Evolutionary conservation across 2,113 vertebrate species (phyloP), one percentile per base, ranked within the genome.

Genomic region (Orthonyx spaldingii): DNA sequence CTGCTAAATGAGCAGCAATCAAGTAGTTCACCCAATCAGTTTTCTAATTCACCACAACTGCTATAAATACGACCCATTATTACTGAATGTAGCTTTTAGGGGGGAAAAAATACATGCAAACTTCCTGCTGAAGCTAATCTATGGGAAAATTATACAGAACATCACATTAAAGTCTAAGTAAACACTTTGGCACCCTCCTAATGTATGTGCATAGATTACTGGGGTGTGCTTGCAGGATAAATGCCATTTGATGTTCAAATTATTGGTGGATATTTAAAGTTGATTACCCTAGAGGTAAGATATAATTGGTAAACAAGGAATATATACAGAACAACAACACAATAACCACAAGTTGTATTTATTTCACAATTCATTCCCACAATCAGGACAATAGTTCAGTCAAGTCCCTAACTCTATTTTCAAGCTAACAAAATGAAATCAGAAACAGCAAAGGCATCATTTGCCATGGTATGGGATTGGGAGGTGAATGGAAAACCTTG

Each of bases 231-330:
- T 92, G 69, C 66, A 77, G 61, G 76, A 64, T 89, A 84, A 96
- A 93, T 74, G 69, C 44, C 83, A 57, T 96, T 87, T 94, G 92
- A 86, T 69, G 80, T 72, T 93, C 69, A 81, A 53, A 81, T 90
- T 96, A 94, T 94, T 53, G 65, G 90, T 56, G 49, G 92, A 92
- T 96, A 94, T 97, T 96, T 96, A 86, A 89, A 90, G 90, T 71
- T 96, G 93, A 96, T 97, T 95, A 94, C 96, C 94, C 90, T 88
- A 81, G 94, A 96, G 92, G 81, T 86, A 95, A 92, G 57, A 90
- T 60, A 71, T 92, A 97, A 96, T 95, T 95, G 94, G 86, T 93
- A 96, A 97, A 93, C 90, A 97, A 92, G 68, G 90, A 96, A 92
- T 68, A 90, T 39, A 64, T 30, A 90, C 83, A 90, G 90, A 96